phyloP scores from a whole-genome alignment of 2,113 vertebrate genomes.

The Odocoileus hemionus region DNA sequence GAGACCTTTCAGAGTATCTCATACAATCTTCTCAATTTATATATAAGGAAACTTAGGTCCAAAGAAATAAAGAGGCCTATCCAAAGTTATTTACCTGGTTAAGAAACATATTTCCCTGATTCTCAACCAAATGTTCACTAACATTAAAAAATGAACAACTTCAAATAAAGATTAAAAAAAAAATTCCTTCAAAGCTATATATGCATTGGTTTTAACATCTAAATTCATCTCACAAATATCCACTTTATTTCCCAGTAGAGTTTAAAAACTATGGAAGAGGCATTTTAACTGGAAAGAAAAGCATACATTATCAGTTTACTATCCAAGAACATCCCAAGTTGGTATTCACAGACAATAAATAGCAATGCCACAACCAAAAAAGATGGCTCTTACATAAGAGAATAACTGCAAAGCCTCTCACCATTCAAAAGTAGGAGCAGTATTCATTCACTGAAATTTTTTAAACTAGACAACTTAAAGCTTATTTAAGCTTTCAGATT shows the following conservation, averaged over 20 bases:
- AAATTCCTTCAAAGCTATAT: neutral
- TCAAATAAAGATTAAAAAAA: neutral
- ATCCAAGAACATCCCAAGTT: slow-evolving; percentile 9
- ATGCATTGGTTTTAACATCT: slow-evolving; percentile 8
- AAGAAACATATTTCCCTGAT: slow-evolving; percentile 10
- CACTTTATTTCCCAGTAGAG: neutral
- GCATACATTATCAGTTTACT: slow-evolving; percentile 6
- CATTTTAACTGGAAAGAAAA: slow-evolving; percentile 41
- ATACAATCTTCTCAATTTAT: slow-evolving; percentile 15
- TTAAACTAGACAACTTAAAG: neutral
- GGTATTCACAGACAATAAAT: neutral
- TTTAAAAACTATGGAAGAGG: neutral
- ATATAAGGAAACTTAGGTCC: neutral
- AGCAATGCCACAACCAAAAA: neutral
- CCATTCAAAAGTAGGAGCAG: neutral
- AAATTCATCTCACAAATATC: slow-evolving; percentile 8
- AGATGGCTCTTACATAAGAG: neutral
- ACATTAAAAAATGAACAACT: neutral
- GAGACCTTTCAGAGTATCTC: neutral
- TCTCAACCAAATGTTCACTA: neutral
- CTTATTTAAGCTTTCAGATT: neutral
- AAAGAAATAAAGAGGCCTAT: neutral
- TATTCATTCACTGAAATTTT: neutral
- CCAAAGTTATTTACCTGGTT: neutral
- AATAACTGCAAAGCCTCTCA: neutral